Conservation (phyloP, 2,113 vertebrate genomes). For the Cephalopholis sonnerati region DNA sequence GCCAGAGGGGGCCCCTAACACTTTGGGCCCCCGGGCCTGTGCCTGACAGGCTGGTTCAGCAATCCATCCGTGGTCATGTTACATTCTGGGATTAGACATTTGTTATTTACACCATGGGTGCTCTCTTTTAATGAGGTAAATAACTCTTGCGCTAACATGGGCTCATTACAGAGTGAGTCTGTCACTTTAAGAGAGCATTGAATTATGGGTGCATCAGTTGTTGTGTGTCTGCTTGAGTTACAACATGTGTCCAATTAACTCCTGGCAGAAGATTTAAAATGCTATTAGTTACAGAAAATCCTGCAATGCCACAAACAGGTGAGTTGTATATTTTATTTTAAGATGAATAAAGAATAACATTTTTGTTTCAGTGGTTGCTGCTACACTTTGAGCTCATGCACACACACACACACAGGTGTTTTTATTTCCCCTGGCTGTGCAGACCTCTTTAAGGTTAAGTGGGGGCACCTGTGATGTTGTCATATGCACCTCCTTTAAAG, state of each 20-base stretch:
- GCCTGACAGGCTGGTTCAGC: no score
- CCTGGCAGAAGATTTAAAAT: neutral
- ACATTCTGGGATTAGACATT: neutral
- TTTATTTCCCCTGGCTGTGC: neutral
- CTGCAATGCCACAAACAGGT: neutral
- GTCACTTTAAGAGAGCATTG: slow-evolving; percentile 23
- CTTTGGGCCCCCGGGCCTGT: no score
- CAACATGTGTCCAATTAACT: neutral
- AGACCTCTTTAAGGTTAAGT: neutral
- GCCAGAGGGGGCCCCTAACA: no score
- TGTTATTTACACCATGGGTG: neutral
- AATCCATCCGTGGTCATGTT: neutral
- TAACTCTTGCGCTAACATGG: neutral
- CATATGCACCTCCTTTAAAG: neutral
- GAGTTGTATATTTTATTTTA: neutral
- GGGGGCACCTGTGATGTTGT: neutral
- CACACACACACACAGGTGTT: neutral
- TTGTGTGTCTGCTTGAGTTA: neutral
- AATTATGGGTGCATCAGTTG: neutral
- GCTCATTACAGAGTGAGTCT: neutral
- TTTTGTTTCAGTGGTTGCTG: no score
- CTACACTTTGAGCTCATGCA: neutral
- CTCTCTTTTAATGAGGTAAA: neutral
- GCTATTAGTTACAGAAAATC: neutral
- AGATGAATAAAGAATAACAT: no score